Evolutionary conservation across 2,113 vertebrate genomes (phyloP).

Genomic region (Gambusia holbrooki): DNA sequence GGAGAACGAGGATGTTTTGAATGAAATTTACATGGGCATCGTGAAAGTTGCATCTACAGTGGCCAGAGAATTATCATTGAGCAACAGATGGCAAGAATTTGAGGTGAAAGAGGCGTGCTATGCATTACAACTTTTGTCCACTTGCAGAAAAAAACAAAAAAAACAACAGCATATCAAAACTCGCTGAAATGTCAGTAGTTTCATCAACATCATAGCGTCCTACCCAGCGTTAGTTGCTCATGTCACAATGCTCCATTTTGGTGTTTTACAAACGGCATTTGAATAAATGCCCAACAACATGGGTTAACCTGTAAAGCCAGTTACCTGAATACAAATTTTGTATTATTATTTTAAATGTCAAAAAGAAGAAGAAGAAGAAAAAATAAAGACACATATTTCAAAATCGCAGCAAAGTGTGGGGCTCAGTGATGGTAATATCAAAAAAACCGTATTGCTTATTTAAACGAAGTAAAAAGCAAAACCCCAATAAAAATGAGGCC

Average conservation of each 20-base stretch:
- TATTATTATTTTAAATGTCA: neutral
- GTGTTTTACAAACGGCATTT: too few relatives aligned
- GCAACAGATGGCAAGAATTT: neutral
- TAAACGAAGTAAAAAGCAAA: too few relatives aligned
- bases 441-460: neutral
- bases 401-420: neutral
- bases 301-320: too few relatives aligned
- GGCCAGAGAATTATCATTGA: neutral
- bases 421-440: neutral
- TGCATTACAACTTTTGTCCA: neutral
- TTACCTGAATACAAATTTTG: too few relatives aligned
- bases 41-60: neutral
- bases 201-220: too few relatives aligned
- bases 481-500: too few relatives aligned
- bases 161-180: too few relatives aligned
- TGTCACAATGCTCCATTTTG: too few relatives aligned
- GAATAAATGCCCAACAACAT: too few relatives aligned
- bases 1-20: neutral
- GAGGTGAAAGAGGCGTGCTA: neutral
- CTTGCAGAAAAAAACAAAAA: neutral
- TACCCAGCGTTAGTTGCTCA: too few relatives aligned
- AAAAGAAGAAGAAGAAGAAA: neutral
- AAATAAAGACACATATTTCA: neutral
- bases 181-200: too few relatives aligned
- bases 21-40: constrained; percentile 9